A percentile compares a stretch with the other conserved stretches of the same genome.
Evolutionary conservation across 2,888 invertebrate genomes (phyloP).

Genomic region (Corbicula japonica): DNA sequence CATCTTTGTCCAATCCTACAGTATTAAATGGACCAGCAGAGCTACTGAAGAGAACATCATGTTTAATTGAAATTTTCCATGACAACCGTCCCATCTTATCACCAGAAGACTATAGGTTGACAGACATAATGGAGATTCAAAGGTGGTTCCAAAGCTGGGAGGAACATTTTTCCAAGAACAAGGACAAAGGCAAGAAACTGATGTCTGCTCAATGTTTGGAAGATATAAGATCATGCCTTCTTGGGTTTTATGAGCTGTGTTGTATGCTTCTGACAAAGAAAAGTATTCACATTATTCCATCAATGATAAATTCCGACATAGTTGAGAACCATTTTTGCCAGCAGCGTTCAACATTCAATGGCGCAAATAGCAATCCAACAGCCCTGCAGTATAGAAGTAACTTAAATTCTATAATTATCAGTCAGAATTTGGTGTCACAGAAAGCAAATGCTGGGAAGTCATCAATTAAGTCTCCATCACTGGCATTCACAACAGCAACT

Average conservation of each 20-base stretch:
- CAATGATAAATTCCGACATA: slow-evolving; percentile 25
- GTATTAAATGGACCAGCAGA: too few species aligned
- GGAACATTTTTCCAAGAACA: too few species aligned
- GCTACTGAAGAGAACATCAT: too few species aligned
- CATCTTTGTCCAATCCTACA: too few species aligned
- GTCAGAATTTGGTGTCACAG: slow-evolving; percentile 18
- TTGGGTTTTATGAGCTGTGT: slow-evolving; percentile 21
- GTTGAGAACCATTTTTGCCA: too few species aligned
- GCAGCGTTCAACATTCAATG: slow-evolving; percentile 36
- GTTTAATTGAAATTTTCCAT: too few species aligned
- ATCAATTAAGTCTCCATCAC: too few species aligned
- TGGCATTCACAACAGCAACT: background rate
- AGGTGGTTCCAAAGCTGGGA: too few species aligned
- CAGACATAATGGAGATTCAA: too few species aligned
- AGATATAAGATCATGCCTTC: slow-evolving; percentile 16
- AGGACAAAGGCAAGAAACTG: background rate
- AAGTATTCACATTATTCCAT: slow-evolving; percentile 17
- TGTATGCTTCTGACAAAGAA: background rate
- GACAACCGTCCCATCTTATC: too few species aligned
- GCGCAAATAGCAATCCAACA: slow-evolving; percentile 33
- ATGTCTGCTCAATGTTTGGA: slow-evolving; percentile 32
- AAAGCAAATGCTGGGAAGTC: too few species aligned
- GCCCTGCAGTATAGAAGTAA: slow-evolving; percentile 25
- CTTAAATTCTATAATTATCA: slow-evolving; percentile 29
- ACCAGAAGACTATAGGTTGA: too few species aligned